phyloP scores from a whole-genome alignment of 2,113 vertebrate species.

The Pycnonotus jocosus region DNA sequence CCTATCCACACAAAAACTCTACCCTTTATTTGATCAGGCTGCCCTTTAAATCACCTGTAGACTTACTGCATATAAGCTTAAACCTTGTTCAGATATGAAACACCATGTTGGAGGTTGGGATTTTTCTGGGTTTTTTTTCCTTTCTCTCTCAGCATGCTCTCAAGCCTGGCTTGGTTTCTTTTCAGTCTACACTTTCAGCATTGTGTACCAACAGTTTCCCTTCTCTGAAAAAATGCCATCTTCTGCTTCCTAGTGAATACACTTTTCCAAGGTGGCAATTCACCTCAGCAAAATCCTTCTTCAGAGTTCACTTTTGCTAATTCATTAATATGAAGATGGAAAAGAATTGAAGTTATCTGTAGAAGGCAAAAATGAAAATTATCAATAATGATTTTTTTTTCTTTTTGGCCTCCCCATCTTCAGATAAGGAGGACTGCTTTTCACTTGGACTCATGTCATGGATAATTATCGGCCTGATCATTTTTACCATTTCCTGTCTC shows the following conservation, averaged over 20 bases:
- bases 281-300: not conserved
- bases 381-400: not conserved
- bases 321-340: not conserved
- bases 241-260: not conserved
- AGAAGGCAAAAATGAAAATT: not conserved
- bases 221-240: not conserved
- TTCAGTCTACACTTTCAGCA: not conserved
- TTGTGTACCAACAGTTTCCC: not conserved
- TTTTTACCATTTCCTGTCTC: conserved; percentile 13
- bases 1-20: not conserved
- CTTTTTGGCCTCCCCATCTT: not conserved
- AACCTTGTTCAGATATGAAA: not conserved
- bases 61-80: not conserved
- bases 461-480: conserved; percentile 50
- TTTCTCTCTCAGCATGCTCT: not conserved
- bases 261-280: not conserved
- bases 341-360: not conserved
- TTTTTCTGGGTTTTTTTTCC: not conserved
- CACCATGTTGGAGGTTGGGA: not conserved
- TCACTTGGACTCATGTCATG: conserved; percentile 48
- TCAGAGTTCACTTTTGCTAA: not conserved
- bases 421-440: conserved; percentile 38
- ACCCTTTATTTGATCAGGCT: not conserved
- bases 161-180: not conserved
- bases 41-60: not conserved